Evolutionary conservation across 2,888 invertebrate species (phyloP), one percentile per base, ranked within the genome.

Genomic region (Drosophila recens): DNA sequence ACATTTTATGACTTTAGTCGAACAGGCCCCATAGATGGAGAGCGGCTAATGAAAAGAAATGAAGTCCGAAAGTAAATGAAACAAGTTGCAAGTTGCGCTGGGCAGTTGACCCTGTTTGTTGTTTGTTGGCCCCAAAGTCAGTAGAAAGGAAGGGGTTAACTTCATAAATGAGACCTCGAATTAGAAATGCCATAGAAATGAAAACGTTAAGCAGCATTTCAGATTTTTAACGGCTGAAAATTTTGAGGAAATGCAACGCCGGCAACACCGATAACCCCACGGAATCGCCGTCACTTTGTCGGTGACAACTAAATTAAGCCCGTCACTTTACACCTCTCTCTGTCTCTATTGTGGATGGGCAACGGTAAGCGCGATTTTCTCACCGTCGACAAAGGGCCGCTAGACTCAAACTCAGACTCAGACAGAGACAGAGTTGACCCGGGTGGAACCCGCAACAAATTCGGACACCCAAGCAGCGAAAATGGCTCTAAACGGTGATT

Each of bases 21-120:
- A 66, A 71, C 68, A 49, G 62, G 52, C 54, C 69, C 56, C 83
- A 43, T 77, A 83, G 72, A 73, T 81, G 82, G 82, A 67, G 65
- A 72, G 74, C 82, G 80, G 82, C 82, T 84, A 84, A 84, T 84
- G 84, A 84, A 84, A 87, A 78, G 84, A 87, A 87, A 84, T 87
- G 87, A 84, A 81, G 72, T 69, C 78, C 75, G 69, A 70, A 73
- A 72, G 72, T 78, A 80, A 73, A 81, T 78, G 75, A 79, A 84
- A 79, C 71, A 79, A 76, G 84, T 84, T 82, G 82, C 73, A 82
- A 67, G 3, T 36, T 73, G 62, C 42, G 38, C 36, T 49, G 58
- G 65, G 33, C 72, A 66, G 62, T 74, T 74, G 74, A 74, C 70
- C 78, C 59, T 46, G 43, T 73, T 76, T 30, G 30, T 30, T 8